Evolutionary conservation across 2,113 vertebrate genomes (phyloP).

Genomic region (Rhinolophus sinicus): DNA sequence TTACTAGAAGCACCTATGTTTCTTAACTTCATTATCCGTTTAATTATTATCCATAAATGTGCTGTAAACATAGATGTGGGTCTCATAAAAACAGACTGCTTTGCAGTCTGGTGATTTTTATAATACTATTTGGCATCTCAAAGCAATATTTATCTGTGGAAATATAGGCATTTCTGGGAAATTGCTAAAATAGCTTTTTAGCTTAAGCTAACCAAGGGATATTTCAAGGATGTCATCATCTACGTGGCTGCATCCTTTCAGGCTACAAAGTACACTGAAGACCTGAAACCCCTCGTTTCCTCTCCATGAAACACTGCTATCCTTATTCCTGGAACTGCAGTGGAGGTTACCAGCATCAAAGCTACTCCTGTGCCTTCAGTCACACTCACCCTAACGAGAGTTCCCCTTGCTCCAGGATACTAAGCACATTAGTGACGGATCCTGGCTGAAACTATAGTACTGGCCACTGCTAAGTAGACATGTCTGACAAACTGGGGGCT

Average conservation of each 20-base stretch:
- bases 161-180: neutral
- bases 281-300: neutral
- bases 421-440: neutral
- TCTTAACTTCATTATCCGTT: constrained; percentile 29
- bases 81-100: constrained; percentile 13
- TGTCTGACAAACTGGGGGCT: neutral
- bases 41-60: constrained; percentile 46
- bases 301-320: neutral
- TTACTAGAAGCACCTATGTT: neutral
- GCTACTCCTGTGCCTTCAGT: neutral
- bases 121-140: neutral
- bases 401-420: neutral
- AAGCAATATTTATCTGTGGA: neutral
- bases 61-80: neutral
- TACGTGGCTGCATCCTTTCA: neutral
- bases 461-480: neutral
- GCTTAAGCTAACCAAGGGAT: neutral
- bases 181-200: constrained; percentile 30
- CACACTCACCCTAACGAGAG: neutral
- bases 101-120: constrained; percentile 6
- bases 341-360: neutral
- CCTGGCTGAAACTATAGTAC: neutral
- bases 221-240: neutral
- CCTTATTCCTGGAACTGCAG: neutral
- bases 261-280: neutral